A percentile compares a stretch with the other conserved stretches of the same genome.
phyloP scores from a whole-genome alignment of 2,797 vertebrate genomes.

The Anabacerthia variegaticeps region DNA sequence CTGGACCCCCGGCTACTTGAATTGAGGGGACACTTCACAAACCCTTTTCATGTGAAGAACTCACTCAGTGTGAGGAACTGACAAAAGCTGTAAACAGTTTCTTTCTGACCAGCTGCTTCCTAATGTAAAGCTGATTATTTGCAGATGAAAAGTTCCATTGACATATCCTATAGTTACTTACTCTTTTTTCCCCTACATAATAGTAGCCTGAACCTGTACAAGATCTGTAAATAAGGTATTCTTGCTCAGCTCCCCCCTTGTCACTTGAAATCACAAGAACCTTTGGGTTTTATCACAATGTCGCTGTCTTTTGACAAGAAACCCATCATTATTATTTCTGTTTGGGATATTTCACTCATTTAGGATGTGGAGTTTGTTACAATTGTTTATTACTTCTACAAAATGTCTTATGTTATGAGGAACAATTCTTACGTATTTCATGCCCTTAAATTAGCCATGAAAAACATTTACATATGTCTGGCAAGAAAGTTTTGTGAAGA shows the following conservation, averaged over 20 bases:
- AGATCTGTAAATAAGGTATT: neutral
- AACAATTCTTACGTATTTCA: constrained; percentile 36
- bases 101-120: neutral
- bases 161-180: neutral
- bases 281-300: neutral
- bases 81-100: neutral
- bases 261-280: neutral
- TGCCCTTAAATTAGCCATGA: constrained; percentile 33
- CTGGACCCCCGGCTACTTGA: rapidly evolving
- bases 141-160: neutral
- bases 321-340: neutral
- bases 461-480: constrained; percentile 43
- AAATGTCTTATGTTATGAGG: neutral
- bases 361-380: neutral
- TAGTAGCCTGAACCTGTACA: neutral
- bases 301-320: neutral
- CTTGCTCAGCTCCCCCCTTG: neutral
- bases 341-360: neutral
- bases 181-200: neutral
- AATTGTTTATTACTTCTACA: neutral
- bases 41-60: rapidly evolving
- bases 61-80: rapidly evolving
- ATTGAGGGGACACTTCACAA: neutral
- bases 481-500: constrained; percentile 64
- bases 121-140: neutral